phyloP scores from a whole-genome alignment of 2,888 invertebrate genomes.

The Metallyticus violacea region DNA sequence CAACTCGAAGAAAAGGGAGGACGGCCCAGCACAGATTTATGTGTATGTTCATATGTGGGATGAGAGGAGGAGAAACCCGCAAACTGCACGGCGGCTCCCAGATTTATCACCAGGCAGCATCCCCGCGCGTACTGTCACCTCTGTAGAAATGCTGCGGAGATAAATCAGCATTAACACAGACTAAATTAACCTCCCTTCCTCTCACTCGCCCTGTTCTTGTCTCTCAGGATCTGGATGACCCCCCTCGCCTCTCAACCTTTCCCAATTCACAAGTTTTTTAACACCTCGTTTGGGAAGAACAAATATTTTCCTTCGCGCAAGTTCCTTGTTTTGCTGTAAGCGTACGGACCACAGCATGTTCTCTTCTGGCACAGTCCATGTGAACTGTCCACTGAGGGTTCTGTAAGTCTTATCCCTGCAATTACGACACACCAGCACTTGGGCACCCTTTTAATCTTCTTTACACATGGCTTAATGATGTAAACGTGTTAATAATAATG shows the following conservation, averaged over 20 bases:
- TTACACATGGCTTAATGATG: too few species aligned
- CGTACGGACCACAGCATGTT: too few species aligned
- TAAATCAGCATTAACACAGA: conserved; percentile 35
- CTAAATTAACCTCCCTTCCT: conserved; percentile 32
- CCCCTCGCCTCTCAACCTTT: not conserved
- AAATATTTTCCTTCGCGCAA: not conserved
- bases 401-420: too few species aligned
- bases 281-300: not conserved
- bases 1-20: conserved; percentile 25
- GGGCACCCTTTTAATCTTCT: too few species aligned
- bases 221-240: not conserved
- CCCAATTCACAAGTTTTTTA: not conserved
- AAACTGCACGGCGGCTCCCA: conserved; percentile 31
- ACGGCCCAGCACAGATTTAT: conserved; percentile 19
- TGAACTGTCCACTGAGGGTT: not conserved
- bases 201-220: not conserved
- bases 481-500: too few species aligned
- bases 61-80: conserved; percentile 17
- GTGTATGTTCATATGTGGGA: conserved; percentile 15
- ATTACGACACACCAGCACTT: too few species aligned
- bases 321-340: not conserved
- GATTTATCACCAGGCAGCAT: conserved; percentile 29
- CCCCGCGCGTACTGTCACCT: conserved; percentile 27
- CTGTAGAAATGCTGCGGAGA: conserved; percentile 22
- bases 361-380: too few species aligned